phyloP scores from a whole-genome alignment of 2,797 vertebrate species.

The Pangasius sanitwongsei region DNA sequence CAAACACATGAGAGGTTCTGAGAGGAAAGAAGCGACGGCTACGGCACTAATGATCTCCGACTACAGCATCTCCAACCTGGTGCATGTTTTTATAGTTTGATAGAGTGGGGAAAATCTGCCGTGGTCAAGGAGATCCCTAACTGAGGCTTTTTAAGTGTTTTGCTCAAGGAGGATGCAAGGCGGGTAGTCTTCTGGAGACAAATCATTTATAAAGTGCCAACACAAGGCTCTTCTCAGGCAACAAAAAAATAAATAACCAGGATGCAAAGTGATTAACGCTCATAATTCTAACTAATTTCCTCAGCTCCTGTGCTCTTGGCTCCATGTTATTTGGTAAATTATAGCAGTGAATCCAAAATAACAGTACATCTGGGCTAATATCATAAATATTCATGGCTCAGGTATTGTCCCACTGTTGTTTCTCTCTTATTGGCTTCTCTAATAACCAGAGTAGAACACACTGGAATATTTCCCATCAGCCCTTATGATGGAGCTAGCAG shows the following conservation, averaged over 20 bases:
- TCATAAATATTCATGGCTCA: neutral
- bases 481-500: slow-evolving; percentile 6
- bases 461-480: slow-evolving; percentile 51
- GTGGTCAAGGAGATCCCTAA: neutral
- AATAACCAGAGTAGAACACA: slow-evolving; percentile 1
- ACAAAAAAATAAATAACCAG: neutral
- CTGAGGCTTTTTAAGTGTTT: neutral
- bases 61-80: neutral
- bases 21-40: neutral
- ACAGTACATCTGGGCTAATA: neutral
- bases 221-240: neutral
- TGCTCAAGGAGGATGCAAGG: neutral
- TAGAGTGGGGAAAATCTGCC: neutral
- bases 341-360: neutral
- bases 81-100: neutral
- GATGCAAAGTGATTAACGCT: neutral
- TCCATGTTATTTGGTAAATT: neutral
- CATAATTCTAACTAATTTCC: neutral
- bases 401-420: neutral
- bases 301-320: neutral
- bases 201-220: neutral
- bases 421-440: neutral
- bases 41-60: slow-evolving; percentile 19
- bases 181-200: neutral
- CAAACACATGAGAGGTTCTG: neutral